These are phyloP conservation scores for Atta texana DNA, from an alignment of 1,140 invertebrate species.

Conservation along the genomic window DNA sequence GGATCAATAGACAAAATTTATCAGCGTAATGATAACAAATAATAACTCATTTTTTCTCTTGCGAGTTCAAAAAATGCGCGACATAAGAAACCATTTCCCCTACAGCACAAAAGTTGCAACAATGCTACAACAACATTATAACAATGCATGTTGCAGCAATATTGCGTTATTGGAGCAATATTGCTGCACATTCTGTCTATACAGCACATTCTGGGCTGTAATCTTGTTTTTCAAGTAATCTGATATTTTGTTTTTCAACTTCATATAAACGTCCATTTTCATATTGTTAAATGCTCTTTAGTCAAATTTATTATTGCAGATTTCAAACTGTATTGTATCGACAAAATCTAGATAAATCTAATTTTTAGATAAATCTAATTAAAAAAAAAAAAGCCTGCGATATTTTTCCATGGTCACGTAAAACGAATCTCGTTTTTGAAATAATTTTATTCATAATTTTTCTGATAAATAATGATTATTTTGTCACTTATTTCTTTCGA, in stretches of 20 bases:
- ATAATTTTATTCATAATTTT: slow-evolving; percentile 1
- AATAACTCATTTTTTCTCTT: neutral
- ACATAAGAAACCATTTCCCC: no score
- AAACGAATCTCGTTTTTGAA: neutral
- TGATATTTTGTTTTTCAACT: no score
- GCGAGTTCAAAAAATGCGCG: neutral
- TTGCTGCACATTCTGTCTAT: no score
- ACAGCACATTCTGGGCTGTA: no score
- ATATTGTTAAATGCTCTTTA: no score
- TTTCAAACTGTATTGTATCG: neutral
- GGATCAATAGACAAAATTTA: neutral
- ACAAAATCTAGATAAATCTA: neutral
- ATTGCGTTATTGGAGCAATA: no score
- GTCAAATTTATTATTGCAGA: neutral
- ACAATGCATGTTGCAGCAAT: no score
- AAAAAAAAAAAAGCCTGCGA: neutral
- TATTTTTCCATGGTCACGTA: neutral
- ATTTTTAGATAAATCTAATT: no score
- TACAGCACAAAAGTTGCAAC: no score
- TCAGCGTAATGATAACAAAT: neutral
- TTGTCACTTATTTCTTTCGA: neutral
- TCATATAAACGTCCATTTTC: no score
- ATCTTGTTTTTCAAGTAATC: no score
- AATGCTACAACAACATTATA: no score
- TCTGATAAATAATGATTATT: neutral